Conservation (phyloP, 2,113 vertebrate genomes). For the Uria lomvia region DNA sequence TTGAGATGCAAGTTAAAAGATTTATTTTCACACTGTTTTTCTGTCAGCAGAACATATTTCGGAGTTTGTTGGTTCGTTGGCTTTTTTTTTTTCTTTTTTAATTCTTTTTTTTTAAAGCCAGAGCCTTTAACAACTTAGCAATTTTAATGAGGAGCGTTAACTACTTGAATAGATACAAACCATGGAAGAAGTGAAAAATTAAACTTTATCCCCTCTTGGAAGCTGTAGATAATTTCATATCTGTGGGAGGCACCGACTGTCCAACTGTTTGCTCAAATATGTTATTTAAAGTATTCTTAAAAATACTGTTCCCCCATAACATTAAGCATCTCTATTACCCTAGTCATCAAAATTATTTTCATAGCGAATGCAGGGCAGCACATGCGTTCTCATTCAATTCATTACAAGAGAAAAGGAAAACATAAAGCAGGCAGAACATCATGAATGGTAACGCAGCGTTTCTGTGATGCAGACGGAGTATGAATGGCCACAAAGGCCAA, state of each 20-base stretch:
- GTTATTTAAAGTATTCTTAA: conserved; percentile 25
- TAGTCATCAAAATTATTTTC: background rate
- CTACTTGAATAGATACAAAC: background rate
- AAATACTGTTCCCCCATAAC: background rate
- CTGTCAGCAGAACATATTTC: background rate
- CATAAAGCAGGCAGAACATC: background rate
- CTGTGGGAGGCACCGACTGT: conserved; percentile 5
- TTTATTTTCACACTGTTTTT: background rate
- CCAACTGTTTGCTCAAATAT: background rate
- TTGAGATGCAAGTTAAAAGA: background rate
- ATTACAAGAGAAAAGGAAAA: background rate
- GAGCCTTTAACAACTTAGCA: background rate
- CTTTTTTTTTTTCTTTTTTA: background rate
- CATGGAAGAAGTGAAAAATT: conserved; percentile 5
- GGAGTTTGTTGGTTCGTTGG: background rate
- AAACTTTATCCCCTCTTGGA: background rate
- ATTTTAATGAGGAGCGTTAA: background rate
- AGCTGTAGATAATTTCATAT: conserved; percentile 4
- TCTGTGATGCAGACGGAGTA: background rate
- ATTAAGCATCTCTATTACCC: background rate
- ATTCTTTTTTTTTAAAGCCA: background rate
- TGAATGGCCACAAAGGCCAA: background rate
- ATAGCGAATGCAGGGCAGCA: background rate
- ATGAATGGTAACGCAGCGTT: background rate
- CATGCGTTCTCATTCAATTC: background rate